Evolutionary conservation across 2,113 vertebrate species (phyloP).

Genomic region (Atherinomorus stipes): DNA sequence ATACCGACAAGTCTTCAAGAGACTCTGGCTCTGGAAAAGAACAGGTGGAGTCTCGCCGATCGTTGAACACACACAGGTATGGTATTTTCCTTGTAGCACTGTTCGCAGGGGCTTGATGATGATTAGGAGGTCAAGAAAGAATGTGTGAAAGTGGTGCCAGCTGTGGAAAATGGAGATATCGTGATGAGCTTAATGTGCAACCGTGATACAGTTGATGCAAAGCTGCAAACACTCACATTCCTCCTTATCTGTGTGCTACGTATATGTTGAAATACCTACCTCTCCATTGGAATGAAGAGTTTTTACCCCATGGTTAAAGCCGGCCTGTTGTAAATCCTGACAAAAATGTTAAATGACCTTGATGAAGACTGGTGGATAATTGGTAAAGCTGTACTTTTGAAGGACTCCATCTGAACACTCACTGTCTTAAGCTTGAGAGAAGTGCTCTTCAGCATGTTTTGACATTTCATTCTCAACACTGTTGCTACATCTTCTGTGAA

Average conservation of each 20-base stretch:
- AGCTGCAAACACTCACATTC: conserved; percentile 46
- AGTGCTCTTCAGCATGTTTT: conserved; percentile 26
- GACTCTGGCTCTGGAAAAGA: conserved; percentile 77
- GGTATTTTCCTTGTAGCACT: conserved; percentile 84
- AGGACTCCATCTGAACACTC: conserved; percentile 31
- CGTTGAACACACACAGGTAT: conserved; percentile 84
- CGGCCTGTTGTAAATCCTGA: conserved; percentile 35
- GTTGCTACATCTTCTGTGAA: conserved; percentile 10
- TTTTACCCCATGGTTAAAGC: conserved; percentile 33
- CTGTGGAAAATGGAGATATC: conserved; percentile 74
- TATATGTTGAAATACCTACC: conserved; percentile 50
- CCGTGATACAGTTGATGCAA: conserved; percentile 64
- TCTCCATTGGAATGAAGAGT: conserved; percentile 49
- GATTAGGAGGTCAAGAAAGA: conserved; percentile 80
- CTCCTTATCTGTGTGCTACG: conserved; percentile 44
- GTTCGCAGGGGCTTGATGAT: conserved; percentile 83
- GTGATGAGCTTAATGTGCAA: conserved; percentile 66
- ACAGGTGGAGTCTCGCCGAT: conserved; percentile 83
- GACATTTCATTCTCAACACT: conserved; percentile 15
- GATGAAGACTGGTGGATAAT: conserved; percentile 37
- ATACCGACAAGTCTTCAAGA: conserved; percentile 65
- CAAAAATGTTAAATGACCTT: conserved; percentile 11
- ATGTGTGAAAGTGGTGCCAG: conserved; percentile 76
- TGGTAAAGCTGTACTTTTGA: conserved; percentile 31
- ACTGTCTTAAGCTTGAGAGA: conserved; percentile 20